Evolutionary conservation across 1,140 invertebrate species (phyloP), one percentile per base, ranked within the genome.

Genomic region (Teleogryllus occipitalis): DNA sequence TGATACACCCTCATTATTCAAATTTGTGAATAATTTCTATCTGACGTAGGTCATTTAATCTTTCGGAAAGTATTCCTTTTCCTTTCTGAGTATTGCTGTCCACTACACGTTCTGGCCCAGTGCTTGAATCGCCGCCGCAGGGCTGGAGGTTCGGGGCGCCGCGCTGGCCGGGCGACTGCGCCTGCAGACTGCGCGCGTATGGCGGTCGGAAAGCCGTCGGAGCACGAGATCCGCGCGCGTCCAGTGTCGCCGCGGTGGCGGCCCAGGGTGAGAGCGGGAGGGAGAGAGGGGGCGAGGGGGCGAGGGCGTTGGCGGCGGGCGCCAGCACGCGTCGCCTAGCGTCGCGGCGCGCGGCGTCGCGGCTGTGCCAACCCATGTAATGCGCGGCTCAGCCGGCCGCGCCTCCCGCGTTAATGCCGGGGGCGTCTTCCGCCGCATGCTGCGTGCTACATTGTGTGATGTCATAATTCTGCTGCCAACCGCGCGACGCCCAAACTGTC

Each of bases 381-480:
- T 65, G 54, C 54, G 54, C 54, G 54, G 54, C 54, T 65, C 54
- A 65, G 18, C 54, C 18, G 18, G 10, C 54, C 10, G 10, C 54
- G 10, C 54, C 54, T 65, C 54, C 54, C 54, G 54, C 10, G 54
- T 65, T 65, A 65, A 65, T 65, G 54, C 54, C 54, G 54, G 54
- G 54, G 54, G 54, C 54, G 54, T 65, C 54, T 65, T 65, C 54
- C 54, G 54, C 54, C 54, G 54, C 54, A 65, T 65, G 54, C 54
- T 65, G 54, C 54, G 54, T 65, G 54, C 54, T 65, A 65, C 54
- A 65, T 65, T 14, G 54, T 65, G 54, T 65, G 54, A 65, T 65
- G 54, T 65, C 54, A 65, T 65, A 65, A 65, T 65, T 65, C 54
- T 65, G 18, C 54, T 65, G 54, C 54, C 54, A 65, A 65, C 54